Percentiles rank a stretch among this genome's conserved stretches.
Conservation (phyloP, 2,888 invertebrate species). For the Silvanus unidentatus region DNA sequence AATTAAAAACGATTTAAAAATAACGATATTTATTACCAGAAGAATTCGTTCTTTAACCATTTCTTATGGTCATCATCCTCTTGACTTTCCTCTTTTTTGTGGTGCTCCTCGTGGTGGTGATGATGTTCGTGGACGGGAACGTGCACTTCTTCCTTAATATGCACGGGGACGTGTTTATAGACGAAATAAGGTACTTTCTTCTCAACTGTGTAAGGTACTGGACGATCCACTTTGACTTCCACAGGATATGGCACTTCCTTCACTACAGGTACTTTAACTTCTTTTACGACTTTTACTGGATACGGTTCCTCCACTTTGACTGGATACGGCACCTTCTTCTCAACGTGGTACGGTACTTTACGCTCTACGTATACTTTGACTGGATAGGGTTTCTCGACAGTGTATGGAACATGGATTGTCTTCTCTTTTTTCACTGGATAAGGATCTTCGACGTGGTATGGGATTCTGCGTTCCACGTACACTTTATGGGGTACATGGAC, state of each 20-base stretch:
- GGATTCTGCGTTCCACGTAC: slow-evolving; percentile 57
- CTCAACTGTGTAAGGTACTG: slow-evolving; percentile 59
- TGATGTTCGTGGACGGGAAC: slow-evolving; percentile 14
- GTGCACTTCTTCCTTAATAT: slow-evolving; percentile 16
- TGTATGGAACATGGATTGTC: slow-evolving; percentile 58
- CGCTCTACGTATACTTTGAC: slow-evolving; percentile 60
- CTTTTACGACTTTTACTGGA: slow-evolving; percentile 59
- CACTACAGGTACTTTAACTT: slow-evolving; percentile 60
- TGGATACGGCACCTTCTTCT: slow-evolving; percentile 69
- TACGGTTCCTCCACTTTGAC: slow-evolving; percentile 68
- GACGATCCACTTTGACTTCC: slow-evolving; percentile 60
- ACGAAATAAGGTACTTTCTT: slow-evolving; percentile 56
- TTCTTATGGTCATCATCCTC: slow-evolving; percentile 10
- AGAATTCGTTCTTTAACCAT: background rate
- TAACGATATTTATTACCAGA: too few relatives aligned
- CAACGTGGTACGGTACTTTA: slow-evolving; percentile 63
- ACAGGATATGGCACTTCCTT: slow-evolving; percentile 65
- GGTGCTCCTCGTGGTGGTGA: slow-evolving; percentile 3
- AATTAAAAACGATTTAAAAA: too few relatives aligned
- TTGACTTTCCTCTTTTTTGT: slow-evolving; percentile 10
- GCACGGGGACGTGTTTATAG: slow-evolving; percentile 19
- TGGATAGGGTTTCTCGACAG: slow-evolving; percentile 50
- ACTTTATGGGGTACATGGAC: slow-evolving; percentile 63
- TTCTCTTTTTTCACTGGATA: slow-evolving; percentile 64
- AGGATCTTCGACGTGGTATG: slow-evolving; percentile 58